A percentile compares a stretch with the other conserved stretches of the same genome.
These are phyloP conservation scores for Planiliza haematocheilus DNA, from an alignment of 2,113 vertebrate genomes.

Conservation along the genomic window DNA sequence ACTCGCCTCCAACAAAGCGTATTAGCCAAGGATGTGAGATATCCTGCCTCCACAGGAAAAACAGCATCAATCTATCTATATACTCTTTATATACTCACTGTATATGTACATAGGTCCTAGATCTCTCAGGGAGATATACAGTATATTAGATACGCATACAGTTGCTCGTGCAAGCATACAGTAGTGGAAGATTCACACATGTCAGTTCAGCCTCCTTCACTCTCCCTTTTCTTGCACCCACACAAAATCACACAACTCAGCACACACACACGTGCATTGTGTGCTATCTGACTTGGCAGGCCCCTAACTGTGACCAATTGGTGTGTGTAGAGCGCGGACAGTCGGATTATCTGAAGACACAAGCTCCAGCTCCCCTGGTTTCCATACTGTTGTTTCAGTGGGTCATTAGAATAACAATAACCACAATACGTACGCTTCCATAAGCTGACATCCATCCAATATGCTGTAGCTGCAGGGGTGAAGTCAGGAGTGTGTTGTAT, in stretches of 20 bases:
- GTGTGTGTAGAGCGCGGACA: constrained; percentile 61
- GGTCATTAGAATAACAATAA: constrained; percentile 82
- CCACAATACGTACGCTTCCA: constrained; percentile 64
- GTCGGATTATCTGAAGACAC: constrained; percentile 76
- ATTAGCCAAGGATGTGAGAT: not conserved
- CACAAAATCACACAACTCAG: constrained; percentile 13
- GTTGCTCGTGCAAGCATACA: no score
- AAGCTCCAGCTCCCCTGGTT: constrained; percentile 58
- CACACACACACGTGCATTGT: constrained; percentile 37
- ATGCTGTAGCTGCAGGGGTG: constrained; percentile 68
- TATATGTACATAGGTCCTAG: no score
- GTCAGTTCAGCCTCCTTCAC: not conserved
- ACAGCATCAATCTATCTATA: not conserved
- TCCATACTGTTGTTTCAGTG: constrained; percentile 76
- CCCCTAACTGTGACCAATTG: constrained; percentile 77
- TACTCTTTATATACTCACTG: no score
- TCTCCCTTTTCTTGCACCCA: constrained; percentile 16
- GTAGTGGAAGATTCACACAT: not conserved
- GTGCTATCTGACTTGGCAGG: constrained; percentile 80
- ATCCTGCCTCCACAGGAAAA: not conserved
- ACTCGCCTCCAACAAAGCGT: not conserved
- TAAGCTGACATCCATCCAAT: constrained; percentile 78
- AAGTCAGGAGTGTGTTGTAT: constrained; percentile 45
- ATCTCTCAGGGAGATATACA: no score
- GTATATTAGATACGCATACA: no score